A percentile compares a stretch with the other conserved stretches of the same genome.
Conservation (phyloP, 2,888 invertebrate species). For the Ypsolopha sequella region DNA sequence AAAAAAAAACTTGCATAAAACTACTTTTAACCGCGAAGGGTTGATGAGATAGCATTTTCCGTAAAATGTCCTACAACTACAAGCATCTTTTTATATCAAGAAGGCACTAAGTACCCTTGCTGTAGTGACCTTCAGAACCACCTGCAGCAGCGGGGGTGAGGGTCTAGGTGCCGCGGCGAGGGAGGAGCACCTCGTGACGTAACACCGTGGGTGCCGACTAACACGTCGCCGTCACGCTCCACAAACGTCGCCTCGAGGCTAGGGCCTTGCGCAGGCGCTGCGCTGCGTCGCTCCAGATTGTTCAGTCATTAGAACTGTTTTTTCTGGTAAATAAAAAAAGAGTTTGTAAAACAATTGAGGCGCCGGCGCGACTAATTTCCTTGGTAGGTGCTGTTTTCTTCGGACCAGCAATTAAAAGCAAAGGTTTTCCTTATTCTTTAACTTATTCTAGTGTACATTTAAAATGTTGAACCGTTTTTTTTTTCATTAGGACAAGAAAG, state of each 20-base stretch:
- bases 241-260: conserved; percentile 67
- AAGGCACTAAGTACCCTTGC: not conserved
- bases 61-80: no score
- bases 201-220: conserved; percentile 53
- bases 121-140: not conserved
- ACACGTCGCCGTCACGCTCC: conserved; percentile 56
- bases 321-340: not conserved
- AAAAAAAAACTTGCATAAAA: no score
- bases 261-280: conserved; percentile 52
- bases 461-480: not conserved
- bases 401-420: not conserved
- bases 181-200: conserved; percentile 39
- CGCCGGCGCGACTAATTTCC: conserved; percentile 1
- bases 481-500: not conserved
- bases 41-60: no score
- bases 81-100: no score
- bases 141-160: not conserved
- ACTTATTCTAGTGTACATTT: not conserved
- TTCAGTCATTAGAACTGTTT: conserved; percentile 45
- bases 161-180: conserved; percentile 1
- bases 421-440: no score
- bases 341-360: not conserved
- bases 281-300: conserved; percentile 58
- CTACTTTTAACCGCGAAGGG: no score
- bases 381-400: not conserved